phyloP scores from a whole-genome alignment of 2,888 invertebrate species.

The Acanthoscelides obtectus region DNA sequence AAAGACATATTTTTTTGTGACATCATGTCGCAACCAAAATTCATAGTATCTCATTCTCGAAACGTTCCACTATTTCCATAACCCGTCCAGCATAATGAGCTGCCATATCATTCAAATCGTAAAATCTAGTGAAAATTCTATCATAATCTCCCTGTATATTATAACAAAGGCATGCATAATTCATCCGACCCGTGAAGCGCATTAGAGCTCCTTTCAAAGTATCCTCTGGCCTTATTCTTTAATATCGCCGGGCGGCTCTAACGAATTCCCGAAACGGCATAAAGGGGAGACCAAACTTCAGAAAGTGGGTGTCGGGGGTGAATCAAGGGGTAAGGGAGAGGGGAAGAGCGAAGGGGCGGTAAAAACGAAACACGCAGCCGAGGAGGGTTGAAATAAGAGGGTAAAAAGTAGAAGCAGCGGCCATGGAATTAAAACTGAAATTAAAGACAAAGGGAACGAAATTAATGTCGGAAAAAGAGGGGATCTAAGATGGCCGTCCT shows the following conservation, averaged over 20 bases:
- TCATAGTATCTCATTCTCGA: too few species aligned
- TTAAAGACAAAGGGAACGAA: conserved; percentile 49
- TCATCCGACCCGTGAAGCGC: background rate
- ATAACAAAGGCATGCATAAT: background rate
- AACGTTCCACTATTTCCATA: too few species aligned
- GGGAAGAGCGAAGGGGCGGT: conserved; percentile 11
- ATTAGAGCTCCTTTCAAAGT: background rate
- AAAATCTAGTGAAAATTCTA: background rate
- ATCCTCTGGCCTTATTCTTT: background rate
- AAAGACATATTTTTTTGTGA: too few species aligned
- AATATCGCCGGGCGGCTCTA: background rate
- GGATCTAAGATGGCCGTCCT: conserved; percentile 36
- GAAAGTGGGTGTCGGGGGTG: background rate
- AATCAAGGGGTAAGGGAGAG: background rate
- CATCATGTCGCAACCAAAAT: too few species aligned
- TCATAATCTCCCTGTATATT: background rate
- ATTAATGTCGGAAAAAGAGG: conserved; percentile 42
- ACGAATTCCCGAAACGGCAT: background rate
- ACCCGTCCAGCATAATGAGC: too few species aligned
- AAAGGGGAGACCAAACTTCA: background rate
- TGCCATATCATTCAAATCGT: too few species aligned
- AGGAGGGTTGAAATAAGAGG: conserved; percentile 47
- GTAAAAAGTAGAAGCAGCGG: conserved; percentile 47
- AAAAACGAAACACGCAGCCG: conserved; percentile 35
- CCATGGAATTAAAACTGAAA: conserved; percentile 48